Evolutionary conservation across 2,888 invertebrate genomes (phyloP), one percentile per base, ranked within the genome.

Genomic region (Lycophotia porphyrea): DNA sequence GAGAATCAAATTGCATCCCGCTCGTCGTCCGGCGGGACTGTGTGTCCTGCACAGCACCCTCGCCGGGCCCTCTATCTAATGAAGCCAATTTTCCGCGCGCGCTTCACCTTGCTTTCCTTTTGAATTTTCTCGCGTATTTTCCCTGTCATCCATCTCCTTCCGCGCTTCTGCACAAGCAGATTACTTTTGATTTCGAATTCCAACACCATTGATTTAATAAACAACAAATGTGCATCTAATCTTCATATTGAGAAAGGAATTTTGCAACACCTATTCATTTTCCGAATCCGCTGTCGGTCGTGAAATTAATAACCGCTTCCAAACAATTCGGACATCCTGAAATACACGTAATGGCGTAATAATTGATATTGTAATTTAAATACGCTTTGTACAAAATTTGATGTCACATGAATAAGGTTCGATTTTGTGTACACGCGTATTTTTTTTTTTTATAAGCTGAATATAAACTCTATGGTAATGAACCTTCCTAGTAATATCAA

Each of bases 161-260:
- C 93, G 90, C 93, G 90, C 93, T 94, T 94, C 93, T 93, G 92
- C 92, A 91, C 91, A 92, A 91, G 92, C 93, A 95, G 94, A 96
- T 96, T 96, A 94, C 95, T 95, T 94, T 94, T 94, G 94, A 96
- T 96, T 95, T 92, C 92, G 91, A 94, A 94, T 95, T 94, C 93
- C 92, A 90, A 91, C 92, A 90, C 90, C 92, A 94, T 94, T 94
- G 94, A 95, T 94, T 95, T 92, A 92, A 93, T 93, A 92, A 93
- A 93, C 90, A 92, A 78, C 76, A 84, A 84, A 87, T 82, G 84
- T 82, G 84, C 81, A 80, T 79, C 79, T 76, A 85, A 86, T 78
- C 34, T 60, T 34, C 78, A 74, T 72, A 78, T 55, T 52, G 31
- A 49, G 34, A 77, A 81, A 74, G 71, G 49, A 84, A 81, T 85